phyloP scores from a whole-genome alignment of 2,113 vertebrate genomes.

The Crypturellus undulatus region DNA sequence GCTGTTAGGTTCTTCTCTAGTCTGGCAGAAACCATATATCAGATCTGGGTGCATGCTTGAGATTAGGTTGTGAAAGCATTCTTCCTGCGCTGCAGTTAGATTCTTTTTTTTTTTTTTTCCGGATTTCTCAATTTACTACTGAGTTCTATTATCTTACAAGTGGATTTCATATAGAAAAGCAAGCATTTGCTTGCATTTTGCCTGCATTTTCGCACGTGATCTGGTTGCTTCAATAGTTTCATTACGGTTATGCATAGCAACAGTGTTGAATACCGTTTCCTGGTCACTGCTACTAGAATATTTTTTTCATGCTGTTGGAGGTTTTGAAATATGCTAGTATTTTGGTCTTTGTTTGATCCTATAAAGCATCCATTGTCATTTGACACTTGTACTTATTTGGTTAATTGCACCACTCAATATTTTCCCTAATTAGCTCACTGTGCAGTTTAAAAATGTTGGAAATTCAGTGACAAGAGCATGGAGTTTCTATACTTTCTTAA shows the following conservation, averaged over 20 bases:
- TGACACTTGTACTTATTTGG: not conserved
- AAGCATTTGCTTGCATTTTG: not conserved
- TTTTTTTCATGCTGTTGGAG: not conserved
- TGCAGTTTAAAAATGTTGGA: not conserved
- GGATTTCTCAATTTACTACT: not conserved
- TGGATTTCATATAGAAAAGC: not conserved
- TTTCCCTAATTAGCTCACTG: not conserved
- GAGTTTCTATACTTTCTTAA: not conserved
- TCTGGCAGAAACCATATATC: not conserved
- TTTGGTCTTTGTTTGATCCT: constrained; percentile 3
- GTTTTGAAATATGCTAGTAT: not conserved
- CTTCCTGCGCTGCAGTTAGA: not conserved
- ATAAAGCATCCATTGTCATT: not conserved
- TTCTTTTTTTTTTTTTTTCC: not conserved
- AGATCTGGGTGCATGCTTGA: fast-evolving
- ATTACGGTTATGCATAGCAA: not conserved
- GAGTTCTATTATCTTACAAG: not conserved
- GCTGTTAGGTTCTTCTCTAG: not conserved
- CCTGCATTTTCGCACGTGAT: not conserved
- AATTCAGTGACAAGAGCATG: not conserved
- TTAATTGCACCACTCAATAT: not conserved
- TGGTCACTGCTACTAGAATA: not conserved
- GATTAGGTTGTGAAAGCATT: not conserved
- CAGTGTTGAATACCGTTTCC: not conserved
- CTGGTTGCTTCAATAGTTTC: not conserved